Base-by-base conservation (phyloP, 2,888 invertebrate species). In the Chouioia cunea region DNA sequence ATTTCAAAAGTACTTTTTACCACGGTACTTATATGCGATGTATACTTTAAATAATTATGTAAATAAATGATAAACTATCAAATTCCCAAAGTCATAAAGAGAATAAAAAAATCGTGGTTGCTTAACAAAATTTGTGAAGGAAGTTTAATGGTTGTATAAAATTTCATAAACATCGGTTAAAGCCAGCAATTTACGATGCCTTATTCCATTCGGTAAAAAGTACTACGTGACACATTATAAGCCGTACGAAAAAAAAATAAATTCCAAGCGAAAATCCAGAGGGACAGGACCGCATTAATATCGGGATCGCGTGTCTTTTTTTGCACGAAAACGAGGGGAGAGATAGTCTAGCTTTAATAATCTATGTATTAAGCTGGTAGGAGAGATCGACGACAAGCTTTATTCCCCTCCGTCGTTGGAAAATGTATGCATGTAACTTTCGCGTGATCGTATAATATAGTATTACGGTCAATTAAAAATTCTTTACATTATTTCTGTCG, bases 251-350 rank as follows among this genome's bases (percentile, higher is more conserved):
- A 16, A 36, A 36, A 8, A 23, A 20, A 20, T 43, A 20, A 52
- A 63, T 12, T 36, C 15, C 20, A 15, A 16, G n/a, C 23, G 52
- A 47, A 58, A 53, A 57, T 63, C 46, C 52, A 18, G 47, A n/a
- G n/a, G n/a, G n/a, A n/a, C n/a, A n/a, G n/a, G n/a, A 48, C 62
- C 62, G 65, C 65, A 53, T 62, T 62, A 62, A 66, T 62, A 62
- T 62, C 62, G 52, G 47, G 43, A 65, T 66, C 65, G 62, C 50
- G 23, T 56, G 67, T 47, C 67, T 56, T 36, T 44, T 53, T 52
- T 53, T 6, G 27, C 44, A 12, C 36, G 16, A 44, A 50, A 50
- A 27, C 36, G 46, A 18, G 50, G 44, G 48, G 10, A 18, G 8
- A 3, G 48, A 57, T 27, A 22, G 58, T n/a, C n/a, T 27, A 27